Evolutionary conservation across 2,797 vertebrate species (phyloP), one percentile per base, ranked within the genome.

Genomic region (Rhinella marina): DNA sequence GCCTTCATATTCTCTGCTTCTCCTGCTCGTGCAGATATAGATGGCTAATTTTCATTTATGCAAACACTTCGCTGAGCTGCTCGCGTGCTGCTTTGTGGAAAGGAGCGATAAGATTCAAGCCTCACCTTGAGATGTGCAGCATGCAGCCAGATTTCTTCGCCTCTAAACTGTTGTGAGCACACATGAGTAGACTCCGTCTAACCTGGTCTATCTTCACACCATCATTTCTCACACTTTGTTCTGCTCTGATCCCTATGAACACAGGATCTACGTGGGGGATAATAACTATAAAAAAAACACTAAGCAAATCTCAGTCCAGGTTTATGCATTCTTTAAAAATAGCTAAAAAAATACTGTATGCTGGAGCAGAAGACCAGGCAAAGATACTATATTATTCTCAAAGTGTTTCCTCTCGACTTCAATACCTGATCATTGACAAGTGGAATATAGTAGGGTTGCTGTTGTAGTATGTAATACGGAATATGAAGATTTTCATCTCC

Each of bases 141-240:
- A 11, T 77, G 17, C 57, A 77, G 59, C 76, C 90, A 84, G 88
- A 66, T 80, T 86, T 73, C 21, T 83, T 32, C 17, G 83, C 79
- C 86, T 91, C 84, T 90, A 70, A 57, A 83, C 88, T 91, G 91
- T 90, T 87, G 86, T 57, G 91, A 93, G 84, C 95, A 94, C 92
- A 13, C 27, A 86, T 0, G 8, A 94, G 90, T 93, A 78, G 90
- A 91, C 90, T 77, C 84, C 91, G 92, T 91, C 90, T 17, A 76
- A 88, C 90, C 88, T 93, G 90, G 89, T 88, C 90, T 87, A 91
- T 91, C 88, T 86, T 17, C 16, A 91, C 73, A 87, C 90, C 89
- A 89, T 92, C 88, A 92, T 93, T 92, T 91, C 91, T 93, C 92
- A 91, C 85, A 83, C 78, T 88, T 87, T 86, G 81, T 90, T 91